A percentile compares a stretch with the other conserved stretches of the same genome.
These are phyloP conservation scores for Actenoides lindsayi DNA, from an alignment of 2,113 vertebrate species.

Conservation along the genomic window DNA sequence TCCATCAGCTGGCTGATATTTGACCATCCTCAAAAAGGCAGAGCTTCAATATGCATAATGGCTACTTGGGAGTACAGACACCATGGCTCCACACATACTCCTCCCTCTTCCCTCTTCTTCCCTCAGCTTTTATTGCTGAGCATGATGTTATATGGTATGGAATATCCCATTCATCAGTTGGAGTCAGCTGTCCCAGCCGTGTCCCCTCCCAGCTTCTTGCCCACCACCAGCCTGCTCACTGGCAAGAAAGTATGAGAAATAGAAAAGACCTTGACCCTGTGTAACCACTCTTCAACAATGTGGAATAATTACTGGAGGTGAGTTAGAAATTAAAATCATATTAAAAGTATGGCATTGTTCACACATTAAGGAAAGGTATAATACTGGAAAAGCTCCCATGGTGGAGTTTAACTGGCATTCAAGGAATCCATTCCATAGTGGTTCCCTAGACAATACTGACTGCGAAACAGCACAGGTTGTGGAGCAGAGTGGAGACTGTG, in stretches of 20 bases:
- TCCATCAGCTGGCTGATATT: not conserved
- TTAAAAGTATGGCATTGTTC: no score
- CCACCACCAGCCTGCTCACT: not conserved
- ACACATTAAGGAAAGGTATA: no score
- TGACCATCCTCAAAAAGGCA: not conserved
- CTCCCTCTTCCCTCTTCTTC: not conserved
- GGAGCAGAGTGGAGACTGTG: no score
- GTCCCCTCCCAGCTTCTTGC: not conserved
- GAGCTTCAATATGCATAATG: rapidly evolving
- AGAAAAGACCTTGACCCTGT: not conserved
- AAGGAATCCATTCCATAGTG: no score
- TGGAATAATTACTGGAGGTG: no score
- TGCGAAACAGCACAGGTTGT: no score
- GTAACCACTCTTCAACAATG: not conserved
- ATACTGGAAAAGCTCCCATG: no score
- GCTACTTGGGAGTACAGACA: not conserved
- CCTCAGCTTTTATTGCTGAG: not conserved
- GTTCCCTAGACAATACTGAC: no score
- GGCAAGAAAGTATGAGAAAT: not conserved
- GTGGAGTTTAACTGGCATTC: no score
- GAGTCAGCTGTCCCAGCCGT: not conserved
- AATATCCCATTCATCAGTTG: not conserved
- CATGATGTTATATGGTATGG: not conserved
- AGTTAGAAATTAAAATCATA: no score
- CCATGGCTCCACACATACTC: not conserved